These are phyloP conservation scores for Podarcis cretensis DNA, from an alignment of 2,113 vertebrate genomes.

Conservation along the genomic window DNA sequence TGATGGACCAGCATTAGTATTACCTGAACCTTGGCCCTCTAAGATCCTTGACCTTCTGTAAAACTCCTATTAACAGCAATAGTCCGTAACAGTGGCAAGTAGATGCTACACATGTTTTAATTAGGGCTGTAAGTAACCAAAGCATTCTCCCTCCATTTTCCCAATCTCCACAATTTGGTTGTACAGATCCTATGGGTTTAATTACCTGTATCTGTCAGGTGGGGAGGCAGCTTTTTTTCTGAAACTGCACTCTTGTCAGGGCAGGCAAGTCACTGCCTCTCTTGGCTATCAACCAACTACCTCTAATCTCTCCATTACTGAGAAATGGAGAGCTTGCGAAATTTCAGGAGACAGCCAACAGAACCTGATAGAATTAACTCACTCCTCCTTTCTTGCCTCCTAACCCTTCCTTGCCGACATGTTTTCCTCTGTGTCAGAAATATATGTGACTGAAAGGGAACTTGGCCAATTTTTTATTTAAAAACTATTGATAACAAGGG, in stretches of 20 bases:
- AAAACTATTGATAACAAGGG: neutral
- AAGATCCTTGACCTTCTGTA: neutral
- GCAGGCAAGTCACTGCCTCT: neutral
- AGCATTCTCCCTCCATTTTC: neutral
- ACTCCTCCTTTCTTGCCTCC: neutral
- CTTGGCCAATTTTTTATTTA: neutral
- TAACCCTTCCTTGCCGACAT: neutral
- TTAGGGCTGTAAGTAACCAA: neutral
- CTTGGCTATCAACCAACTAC: neutral
- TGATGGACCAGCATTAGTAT: neutral
- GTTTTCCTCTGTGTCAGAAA: neutral
- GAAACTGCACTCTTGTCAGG: neutral
- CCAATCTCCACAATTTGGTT: neutral
- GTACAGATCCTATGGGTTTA: neutral
- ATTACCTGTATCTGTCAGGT: neutral
- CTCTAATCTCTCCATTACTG: neutral
- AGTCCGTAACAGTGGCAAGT: neutral
- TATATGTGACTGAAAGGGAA: neutral
- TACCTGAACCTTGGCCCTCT: neutral
- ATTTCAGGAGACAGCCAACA: neutral
- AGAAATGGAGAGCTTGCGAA: neutral
- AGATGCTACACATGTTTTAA: neutral
- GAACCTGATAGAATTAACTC: neutral
- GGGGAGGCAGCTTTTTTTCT: neutral
- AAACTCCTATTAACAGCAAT: neutral